Conservation (phyloP, 2,888 invertebrate genomes). For the Mechanitis mazaeus region DNA sequence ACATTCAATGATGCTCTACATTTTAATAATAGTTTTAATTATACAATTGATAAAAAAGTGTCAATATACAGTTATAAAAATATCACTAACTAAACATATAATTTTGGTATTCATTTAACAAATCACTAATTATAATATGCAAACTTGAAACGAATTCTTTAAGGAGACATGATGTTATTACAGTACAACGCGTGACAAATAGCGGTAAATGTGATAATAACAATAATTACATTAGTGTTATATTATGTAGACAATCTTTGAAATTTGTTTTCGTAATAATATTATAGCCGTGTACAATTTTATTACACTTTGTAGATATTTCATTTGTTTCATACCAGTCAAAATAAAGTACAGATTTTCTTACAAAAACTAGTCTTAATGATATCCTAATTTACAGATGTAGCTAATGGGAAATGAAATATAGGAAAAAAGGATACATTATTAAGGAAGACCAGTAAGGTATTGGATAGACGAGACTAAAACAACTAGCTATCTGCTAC, state of each 20-base stretch:
- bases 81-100: slow-evolving; percentile 15
- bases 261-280: not conserved
- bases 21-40: not conserved
- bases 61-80: slow-evolving; percentile 14
- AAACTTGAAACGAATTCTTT: slow-evolving; percentile 8
- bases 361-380: slow-evolving; percentile 6
- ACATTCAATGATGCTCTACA: not conserved
- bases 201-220: not conserved
- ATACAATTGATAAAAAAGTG: slow-evolving; percentile 10
- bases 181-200: slow-evolving; percentile 1
- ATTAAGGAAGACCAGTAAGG: slow-evolving; percentile 6
- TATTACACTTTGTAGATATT: not conserved
- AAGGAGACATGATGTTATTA: slow-evolving; percentile 1
- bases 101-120: slow-evolving; percentile 13
- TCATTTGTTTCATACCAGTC: not conserved
- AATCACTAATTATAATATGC: slow-evolving; percentile 13
- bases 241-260: slow-evolving; percentile 2
- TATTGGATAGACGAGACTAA: not conserved
- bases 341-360: slow-evolving; percentile 3
- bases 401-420: not conserved
- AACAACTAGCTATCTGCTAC: not conserved
- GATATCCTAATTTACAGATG: not conserved
- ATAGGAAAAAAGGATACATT: not conserved
- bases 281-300: not conserved
- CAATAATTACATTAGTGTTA: not conserved